A percentile compares a stretch with the other conserved stretches of the same genome.
Evolutionary conservation across 2,888 invertebrate species (phyloP).

Genomic region (Parnassius apollo): DNA sequence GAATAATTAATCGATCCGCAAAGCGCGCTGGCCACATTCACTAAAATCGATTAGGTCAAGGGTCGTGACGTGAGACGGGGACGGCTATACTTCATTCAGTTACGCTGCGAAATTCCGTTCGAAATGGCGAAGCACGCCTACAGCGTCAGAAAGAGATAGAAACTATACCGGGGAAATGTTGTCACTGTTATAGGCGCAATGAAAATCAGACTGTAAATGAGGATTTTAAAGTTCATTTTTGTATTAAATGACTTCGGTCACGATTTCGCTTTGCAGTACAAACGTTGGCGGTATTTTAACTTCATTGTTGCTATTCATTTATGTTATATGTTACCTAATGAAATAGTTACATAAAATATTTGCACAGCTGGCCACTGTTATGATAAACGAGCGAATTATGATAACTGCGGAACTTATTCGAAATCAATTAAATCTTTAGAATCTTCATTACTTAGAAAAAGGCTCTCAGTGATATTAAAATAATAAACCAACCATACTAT

Average conservation of each 20-base stretch:
- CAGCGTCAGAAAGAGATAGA: slow-evolving; percentile 67
- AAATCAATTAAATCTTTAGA: not conserved
- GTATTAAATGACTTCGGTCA: slow-evolving; percentile 44
- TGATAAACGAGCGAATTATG: slow-evolving; percentile 24
- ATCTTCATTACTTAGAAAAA: not conserved
- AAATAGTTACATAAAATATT: slow-evolving; percentile 48
- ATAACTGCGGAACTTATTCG: slow-evolving; percentile 4
- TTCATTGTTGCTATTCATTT: slow-evolving; percentile 61
- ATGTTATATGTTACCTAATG: slow-evolving; percentile 37
- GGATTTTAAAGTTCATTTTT: slow-evolving; percentile 50
- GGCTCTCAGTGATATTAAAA: too few species aligned
- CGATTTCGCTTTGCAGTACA: slow-evolving; percentile 65
- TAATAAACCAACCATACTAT: too few species aligned
- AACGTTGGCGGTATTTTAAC: slow-evolving; percentile 64
- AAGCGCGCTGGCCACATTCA: slow-evolving; percentile 67
- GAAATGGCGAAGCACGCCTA: slow-evolving; percentile 77
- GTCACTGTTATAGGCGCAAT: slow-evolving; percentile 48
- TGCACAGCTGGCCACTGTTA: slow-evolving; percentile 38
- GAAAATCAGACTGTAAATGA: slow-evolving; percentile 55
- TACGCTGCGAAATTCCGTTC: slow-evolving; percentile 59
- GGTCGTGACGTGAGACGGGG: slow-evolving; percentile 70
- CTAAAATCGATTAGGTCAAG: slow-evolving; percentile 76
- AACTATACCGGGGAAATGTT: slow-evolving; percentile 72
- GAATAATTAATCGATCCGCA: slow-evolving; percentile 50
- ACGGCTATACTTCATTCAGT: slow-evolving; percentile 62